Evolutionary conservation across 2,888 invertebrate genomes (phyloP).

Genomic region (Syrphus vitripennis): DNA sequence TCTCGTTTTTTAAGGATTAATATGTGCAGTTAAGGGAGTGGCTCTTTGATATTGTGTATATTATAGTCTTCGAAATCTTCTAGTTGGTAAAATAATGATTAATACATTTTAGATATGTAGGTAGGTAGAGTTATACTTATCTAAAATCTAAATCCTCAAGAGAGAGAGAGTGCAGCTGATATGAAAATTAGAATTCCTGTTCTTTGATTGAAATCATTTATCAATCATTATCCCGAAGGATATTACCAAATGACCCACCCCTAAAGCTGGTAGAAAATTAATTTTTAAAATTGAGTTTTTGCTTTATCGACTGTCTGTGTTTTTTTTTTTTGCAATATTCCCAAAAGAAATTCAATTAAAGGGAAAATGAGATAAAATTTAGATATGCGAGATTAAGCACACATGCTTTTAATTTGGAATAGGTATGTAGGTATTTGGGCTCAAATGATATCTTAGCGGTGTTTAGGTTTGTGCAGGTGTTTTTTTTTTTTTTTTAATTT

Average conservation of each 20-base stretch:
- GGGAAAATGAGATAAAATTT: neutral
- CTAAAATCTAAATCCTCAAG: neutral
- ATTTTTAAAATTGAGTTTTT: neutral
- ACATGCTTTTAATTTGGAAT: neutral
- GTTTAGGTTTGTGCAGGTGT: no score
- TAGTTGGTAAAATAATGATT: neutral
- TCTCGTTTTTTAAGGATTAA: neutral
- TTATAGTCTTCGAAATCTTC: neutral
- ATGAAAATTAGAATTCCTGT: neutral
- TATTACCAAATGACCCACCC: neutral
- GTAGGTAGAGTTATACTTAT: no score
- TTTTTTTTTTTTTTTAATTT: no score
- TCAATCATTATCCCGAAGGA: neutral
- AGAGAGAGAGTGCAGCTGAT: neutral
- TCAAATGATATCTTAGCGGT: no score
- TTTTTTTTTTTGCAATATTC: neutral
- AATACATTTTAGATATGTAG: no score
- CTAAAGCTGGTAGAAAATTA: neutral
- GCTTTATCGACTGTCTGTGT: neutral
- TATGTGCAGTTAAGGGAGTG: constrained; percentile 20
- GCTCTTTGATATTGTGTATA: neutral
- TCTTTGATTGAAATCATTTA: constrained; percentile 1
- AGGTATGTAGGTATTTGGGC: neutral
- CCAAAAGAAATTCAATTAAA: neutral
- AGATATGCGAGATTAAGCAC: neutral